Evolutionary conservation across 2,797 vertebrate genomes (phyloP).

Genomic region (Typhlichthys eigenmanni): DNA sequence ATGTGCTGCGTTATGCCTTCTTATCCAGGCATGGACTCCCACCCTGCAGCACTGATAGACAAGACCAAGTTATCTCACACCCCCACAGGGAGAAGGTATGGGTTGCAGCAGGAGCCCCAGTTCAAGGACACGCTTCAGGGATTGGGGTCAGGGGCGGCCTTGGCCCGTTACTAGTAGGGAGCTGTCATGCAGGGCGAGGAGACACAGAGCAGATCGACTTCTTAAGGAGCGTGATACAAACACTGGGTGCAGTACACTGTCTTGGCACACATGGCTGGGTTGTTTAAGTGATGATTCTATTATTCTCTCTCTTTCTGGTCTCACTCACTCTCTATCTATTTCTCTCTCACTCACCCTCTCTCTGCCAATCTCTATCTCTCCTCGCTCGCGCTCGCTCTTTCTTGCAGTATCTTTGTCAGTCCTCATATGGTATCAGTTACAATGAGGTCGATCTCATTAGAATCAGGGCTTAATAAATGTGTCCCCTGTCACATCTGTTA

Average conservation of each 20-base stretch:
- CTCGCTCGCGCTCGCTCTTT: neutral
- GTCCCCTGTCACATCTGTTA: slow-evolving; percentile 10
- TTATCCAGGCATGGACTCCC: neutral
- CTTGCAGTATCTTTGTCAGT: neutral
- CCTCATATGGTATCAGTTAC: neutral
- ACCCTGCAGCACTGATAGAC: slow-evolving; percentile 2
- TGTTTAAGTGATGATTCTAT: neutral
- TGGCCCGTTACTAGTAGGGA: neutral
- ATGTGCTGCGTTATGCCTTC: slow-evolving; percentile 1
- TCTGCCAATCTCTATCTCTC: neutral
- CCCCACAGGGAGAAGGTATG: neutral
- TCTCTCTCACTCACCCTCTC: neutral
- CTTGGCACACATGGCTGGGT: neutral
- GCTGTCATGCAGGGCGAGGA: neutral
- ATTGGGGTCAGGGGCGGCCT: neutral
- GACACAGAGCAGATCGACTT: neutral
- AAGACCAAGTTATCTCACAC: neutral
- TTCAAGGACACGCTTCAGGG: neutral
- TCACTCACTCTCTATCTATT: slow-evolving; percentile 23
- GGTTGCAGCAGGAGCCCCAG: neutral
- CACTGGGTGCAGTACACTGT: neutral
- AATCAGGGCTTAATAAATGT: neutral
- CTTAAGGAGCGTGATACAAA: neutral
- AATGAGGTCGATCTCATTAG: neutral
- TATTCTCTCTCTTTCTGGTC: slow-evolving; percentile 22